phyloP scores from a whole-genome alignment of 2,113 vertebrate genomes.

The Panurus biarmicus region DNA sequence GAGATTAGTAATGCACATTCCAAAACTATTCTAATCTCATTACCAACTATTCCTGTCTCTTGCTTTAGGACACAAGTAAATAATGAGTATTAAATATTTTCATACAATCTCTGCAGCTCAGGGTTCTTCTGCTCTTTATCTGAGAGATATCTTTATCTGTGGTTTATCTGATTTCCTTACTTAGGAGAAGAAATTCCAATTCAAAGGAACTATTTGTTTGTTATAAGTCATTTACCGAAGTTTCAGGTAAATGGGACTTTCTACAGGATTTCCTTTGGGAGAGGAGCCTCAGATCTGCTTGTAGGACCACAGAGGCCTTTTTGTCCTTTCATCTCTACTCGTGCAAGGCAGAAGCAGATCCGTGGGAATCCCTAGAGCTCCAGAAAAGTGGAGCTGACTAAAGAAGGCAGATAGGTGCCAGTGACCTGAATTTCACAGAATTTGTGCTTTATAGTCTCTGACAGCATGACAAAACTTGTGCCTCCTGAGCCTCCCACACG shows the following conservation, averaged over 20 bases:
- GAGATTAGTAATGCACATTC: background rate
- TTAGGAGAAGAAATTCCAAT: background rate
- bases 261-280: background rate
- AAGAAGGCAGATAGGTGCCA: slow-evolving; percentile 10
- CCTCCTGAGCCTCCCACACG: background rate
- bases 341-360: background rate
- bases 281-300: background rate
- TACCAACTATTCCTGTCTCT: background rate
- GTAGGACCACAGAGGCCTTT: background rate
- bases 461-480: background rate
- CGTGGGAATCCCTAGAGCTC: background rate
- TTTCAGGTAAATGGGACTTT: background rate
- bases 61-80: background rate
- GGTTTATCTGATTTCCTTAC: background rate
- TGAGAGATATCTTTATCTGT: no score
- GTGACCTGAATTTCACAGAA: slow-evolving; percentile 30
- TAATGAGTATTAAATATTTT: background rate
- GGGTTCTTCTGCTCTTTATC: background rate
- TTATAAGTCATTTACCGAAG: background rate
- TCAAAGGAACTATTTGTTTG: background rate
- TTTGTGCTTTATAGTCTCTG: slow-evolving; percentile 3
- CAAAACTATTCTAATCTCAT: background rate
- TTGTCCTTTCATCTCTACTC: background rate
- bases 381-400: background rate
- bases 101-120: background rate